Evolutionary conservation across 2,113 vertebrate species (phyloP), one percentile per base, ranked within the genome.

Genomic region (Toxostoma redivivum): DNA sequence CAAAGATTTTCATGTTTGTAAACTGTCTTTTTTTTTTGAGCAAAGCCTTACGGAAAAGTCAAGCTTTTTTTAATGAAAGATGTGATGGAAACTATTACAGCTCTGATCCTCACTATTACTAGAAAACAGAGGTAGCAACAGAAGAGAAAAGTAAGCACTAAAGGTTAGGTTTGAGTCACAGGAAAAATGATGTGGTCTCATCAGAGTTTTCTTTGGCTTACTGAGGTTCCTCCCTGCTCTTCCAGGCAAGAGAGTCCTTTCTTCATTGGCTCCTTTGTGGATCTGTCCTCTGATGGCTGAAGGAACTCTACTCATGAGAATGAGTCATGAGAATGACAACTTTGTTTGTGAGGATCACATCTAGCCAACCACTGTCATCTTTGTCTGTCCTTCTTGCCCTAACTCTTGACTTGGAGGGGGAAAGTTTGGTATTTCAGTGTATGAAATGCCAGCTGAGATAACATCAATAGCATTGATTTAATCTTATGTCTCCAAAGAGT

Each of bases 41-140:
- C 24, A 96, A 97, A 97, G 58, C 70, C 81, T 93, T 92, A 94
- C 96, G 97, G 94, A 88, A 90, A 94, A 95, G 50, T 94, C 79
- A 92, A 66, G 28, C 3, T 1, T 37, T 86, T 88, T 89, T 67
- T 6, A 2, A 37, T 90, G 88, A 93, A 92, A 94, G 88, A 94
- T 0, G 4, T 91, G 76, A 69, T 70, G 81, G 90, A 79, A 97
- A 96, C 71, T 88, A 25, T 88, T 97, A 74, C 71, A 94, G 70
- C 86, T 95, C 77, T 93, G 72, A 76, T 94, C 50, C 54, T 53
- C 10, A 20, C 93, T 84, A 67, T 73, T 96, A 82, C 62, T 94
- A 87, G 69, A 92, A 91, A 91, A 24, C 40, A 73, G 73, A 93
- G 60, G 67, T 57, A 82, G 31, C 40, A 88, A 67, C 15, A 88